phyloP scores from a whole-genome alignment of 2,888 invertebrate species.

The Scrobipalpa atriplicella region DNA sequence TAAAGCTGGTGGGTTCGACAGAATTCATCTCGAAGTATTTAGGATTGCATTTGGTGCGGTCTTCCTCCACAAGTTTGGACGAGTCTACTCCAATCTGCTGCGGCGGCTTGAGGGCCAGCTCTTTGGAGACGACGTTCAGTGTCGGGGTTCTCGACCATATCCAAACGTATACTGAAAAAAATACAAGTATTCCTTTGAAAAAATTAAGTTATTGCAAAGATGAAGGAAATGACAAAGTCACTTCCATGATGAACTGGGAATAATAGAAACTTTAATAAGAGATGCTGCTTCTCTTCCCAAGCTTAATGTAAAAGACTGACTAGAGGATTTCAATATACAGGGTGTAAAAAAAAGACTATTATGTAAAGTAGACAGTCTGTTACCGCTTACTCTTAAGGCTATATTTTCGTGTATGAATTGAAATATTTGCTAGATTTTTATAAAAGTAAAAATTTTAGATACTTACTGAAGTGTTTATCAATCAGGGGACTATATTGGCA shows the following conservation, averaged over 20 bases:
- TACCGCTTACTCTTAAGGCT: too few relatives aligned
- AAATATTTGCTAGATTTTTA: too few relatives aligned
- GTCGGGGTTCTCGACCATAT: slow-evolving; percentile 60
- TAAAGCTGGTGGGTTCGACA: slow-evolving; percentile 61
- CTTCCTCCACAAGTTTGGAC: slow-evolving; percentile 52
- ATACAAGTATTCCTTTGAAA: slow-evolving; percentile 12
- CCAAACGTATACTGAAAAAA: slow-evolving; percentile 69
- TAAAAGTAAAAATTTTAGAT: slow-evolving; percentile 21
- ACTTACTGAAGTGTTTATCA: slow-evolving; percentile 69
- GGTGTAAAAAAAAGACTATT: too few relatives aligned
- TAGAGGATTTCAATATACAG: too few relatives aligned
- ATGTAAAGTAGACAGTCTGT: too few relatives aligned
- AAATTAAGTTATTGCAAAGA: too few relatives aligned
- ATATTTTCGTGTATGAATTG: too few relatives aligned
- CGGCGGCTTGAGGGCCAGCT: slow-evolving; percentile 57
- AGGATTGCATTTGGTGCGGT: slow-evolving; percentile 54
- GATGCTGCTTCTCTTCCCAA: too few relatives aligned
- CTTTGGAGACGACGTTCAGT: slow-evolving; percentile 65
- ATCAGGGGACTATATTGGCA: slow-evolving; percentile 65
- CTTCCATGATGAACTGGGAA: too few relatives aligned
- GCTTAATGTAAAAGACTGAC: too few relatives aligned
- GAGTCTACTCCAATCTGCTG: slow-evolving; percentile 50
- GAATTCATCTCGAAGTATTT: slow-evolving; percentile 61
- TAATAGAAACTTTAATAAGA: too few relatives aligned
- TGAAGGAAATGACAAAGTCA: too few relatives aligned